Conservation (phyloP, 1,140 invertebrate genomes). For the Drosophila melanica region DNA sequence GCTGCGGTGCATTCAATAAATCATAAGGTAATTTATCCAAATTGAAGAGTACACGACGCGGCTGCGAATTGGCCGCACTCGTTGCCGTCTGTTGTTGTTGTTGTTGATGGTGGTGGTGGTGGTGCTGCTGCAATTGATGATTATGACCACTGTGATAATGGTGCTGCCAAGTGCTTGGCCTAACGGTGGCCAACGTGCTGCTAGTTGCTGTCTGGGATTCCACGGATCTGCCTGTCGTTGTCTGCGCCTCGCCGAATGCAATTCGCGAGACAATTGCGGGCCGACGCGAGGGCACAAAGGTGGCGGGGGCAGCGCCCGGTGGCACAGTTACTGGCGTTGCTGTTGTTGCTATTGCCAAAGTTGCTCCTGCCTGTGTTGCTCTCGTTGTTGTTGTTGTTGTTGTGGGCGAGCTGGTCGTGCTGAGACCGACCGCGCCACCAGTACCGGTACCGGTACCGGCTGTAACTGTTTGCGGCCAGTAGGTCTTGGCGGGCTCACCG, state of each 20-base stretch:
- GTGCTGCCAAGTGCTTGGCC: constrained; percentile 67
- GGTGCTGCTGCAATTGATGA: constrained; percentile 54
- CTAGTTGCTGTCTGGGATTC: constrained; percentile 33
- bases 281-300: constrained; percentile 74
- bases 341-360: constrained; percentile 4
- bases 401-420: constrained; percentile 24
- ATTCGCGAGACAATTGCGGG: constrained; percentile 84
- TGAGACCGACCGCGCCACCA: neutral
- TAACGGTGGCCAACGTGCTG: constrained; percentile 42
- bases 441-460: constrained; percentile 3
- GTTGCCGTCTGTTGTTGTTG: constrained; percentile 35
- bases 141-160: constrained; percentile 71
- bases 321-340: constrained; percentile 52
- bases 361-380: constrained; percentile 3
- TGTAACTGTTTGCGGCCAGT: constrained; percentile 79
- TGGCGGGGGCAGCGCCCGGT: constrained; percentile 53
- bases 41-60: constrained; percentile 83
- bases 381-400: constrained; percentile 17
- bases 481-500: constrained; percentile 85
- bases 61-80: constrained; percentile 48
- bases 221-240: constrained; percentile 53
- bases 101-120: constrained; percentile 40
- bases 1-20: constrained; percentile 82
- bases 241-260: constrained; percentile 77
- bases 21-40: constrained; percentile 84